Conservation (phyloP, 1,140 invertebrate genomes). For the Diorhabda elongata region DNA sequence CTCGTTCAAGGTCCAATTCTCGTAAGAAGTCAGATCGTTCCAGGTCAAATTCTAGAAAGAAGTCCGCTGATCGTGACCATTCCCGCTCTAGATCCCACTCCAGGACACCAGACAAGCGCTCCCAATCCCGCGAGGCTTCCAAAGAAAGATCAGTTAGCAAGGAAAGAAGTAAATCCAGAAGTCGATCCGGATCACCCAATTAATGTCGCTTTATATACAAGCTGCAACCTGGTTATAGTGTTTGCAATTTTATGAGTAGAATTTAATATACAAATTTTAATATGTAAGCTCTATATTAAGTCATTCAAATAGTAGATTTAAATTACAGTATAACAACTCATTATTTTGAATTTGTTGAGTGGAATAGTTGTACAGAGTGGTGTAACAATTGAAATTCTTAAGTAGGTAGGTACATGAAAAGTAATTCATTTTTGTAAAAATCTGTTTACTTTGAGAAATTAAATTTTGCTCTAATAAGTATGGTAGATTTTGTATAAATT, state of each 20-base stretch:
- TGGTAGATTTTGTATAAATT: not conserved
- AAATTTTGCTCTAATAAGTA: not conserved
- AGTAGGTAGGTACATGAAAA: not conserved
- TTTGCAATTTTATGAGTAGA: not conserved
- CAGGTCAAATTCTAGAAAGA: slow-evolving; percentile 54
- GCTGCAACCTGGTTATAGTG: not conserved
- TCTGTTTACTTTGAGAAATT: not conserved
- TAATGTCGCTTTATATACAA: slow-evolving; percentile 8
- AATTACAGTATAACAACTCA: not conserved
- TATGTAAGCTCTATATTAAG: not conserved
- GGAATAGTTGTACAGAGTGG: not conserved
- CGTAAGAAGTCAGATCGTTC: slow-evolving; percentile 55
- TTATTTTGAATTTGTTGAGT: not conserved
- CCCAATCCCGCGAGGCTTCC: slow-evolving; percentile 48
- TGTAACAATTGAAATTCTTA: not conserved
- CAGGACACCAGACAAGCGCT: slow-evolving; percentile 54
- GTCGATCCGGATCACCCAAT: slow-evolving; percentile 32
- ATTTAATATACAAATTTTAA: not conserved
- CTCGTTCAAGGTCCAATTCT: slow-evolving; percentile 35
- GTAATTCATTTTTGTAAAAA: not conserved
- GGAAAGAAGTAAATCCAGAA: slow-evolving; percentile 34
- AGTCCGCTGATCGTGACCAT: slow-evolving; percentile 56
- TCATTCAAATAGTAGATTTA: not conserved
- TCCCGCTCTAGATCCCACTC: slow-evolving; percentile 56
- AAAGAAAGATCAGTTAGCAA: slow-evolving; percentile 37